Evolutionary conservation across 2,888 invertebrate species (phyloP), one percentile per base, ranked within the genome.

Genomic region (Synanthedon myopaeformis): DNA sequence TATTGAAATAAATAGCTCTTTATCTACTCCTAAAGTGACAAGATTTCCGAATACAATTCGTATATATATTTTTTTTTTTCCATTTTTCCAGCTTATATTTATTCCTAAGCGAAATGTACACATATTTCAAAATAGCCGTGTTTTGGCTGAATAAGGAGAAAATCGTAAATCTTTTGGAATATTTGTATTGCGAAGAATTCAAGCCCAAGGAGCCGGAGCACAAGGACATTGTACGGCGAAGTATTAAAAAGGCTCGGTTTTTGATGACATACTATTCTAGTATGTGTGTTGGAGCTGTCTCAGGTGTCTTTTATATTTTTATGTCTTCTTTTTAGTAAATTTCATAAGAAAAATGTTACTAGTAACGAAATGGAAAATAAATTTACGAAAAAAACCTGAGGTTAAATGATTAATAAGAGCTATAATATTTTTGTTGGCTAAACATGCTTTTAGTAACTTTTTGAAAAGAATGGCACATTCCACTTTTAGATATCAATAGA

Each of bases 71-170:
- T 35, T 35, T 35, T 10, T 10, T 45, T 13, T 45, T 3, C n/a
- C 11, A 55, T 54, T 58, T 57, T 80, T 79, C 51, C 76, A 88
- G 88, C 45, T 65, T 88, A 45, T 88, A 88, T 61, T 72, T 88
- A 58, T 87, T 87, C 59, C 73, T 88, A 35, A 88, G 88, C 59
- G 88, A 88, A 67, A 85, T 87, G 78, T 88, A 87, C 57, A 88
- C 88, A 5, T 87, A 84, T 60, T 78, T 88, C 59, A 88, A 88
- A 67, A 63, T 88, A 23, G 73, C 74, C 14, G 85, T 81, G 52
- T 85, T 88, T 63, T 85, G 87, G 85, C 57, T 76, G 56, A 86
- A 88, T 59, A 82, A 72, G 61, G 62, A 76, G 19, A 82, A 87
- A 67, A 78, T 88, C 42, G 58, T 78, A 56, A 65, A 67, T 51